Conservation (phyloP, 2,113 vertebrate genomes). For the Plecturocebus donacophilus region DNA sequence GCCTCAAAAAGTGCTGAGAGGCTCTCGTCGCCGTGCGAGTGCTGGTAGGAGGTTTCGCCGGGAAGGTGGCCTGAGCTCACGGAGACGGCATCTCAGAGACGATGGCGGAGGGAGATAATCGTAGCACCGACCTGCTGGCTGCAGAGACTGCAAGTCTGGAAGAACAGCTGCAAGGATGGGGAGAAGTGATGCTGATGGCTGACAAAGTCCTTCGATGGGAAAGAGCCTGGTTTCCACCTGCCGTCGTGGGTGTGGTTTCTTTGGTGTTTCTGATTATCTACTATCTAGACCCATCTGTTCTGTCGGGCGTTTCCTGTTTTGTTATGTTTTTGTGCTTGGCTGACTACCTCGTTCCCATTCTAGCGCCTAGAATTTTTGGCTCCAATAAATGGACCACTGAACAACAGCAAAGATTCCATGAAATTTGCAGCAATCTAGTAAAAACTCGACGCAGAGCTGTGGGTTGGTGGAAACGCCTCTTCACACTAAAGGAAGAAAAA, state of each 20-base stretch:
- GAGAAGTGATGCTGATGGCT: conserved; percentile 94
- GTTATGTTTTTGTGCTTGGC: conserved; percentile 97
- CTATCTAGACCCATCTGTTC: conserved; percentile 96
- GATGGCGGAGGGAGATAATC: conserved; percentile 87
- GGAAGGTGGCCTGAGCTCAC: fast-evolving
- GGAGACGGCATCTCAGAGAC: conserved; percentile 43
- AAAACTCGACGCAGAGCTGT: conserved; percentile 92
- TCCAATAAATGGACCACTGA: conserved; percentile 98
- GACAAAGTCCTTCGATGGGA: conserved; percentile 97
- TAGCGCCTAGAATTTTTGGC: conserved; percentile 96
- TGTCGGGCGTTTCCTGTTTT: conserved; percentile 94
- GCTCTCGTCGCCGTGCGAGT: fast-evolving
- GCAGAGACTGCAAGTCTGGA: conserved; percentile 95
- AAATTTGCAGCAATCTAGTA: conserved; percentile 96
- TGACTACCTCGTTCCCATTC: conserved; percentile 97
- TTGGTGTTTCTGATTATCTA: conserved; percentile 94
- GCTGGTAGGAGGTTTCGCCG: fast-evolving
- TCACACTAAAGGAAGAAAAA: conserved; percentile 95
- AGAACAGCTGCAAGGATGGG: conserved; percentile 97
- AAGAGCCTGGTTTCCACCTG: conserved; percentile 95
- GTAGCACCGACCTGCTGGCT: conserved; percentile 86
- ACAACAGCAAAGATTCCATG: conserved; percentile 98
- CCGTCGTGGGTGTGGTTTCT: conserved; percentile 88
- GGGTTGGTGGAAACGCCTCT: conserved; percentile 96
- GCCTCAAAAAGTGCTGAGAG: no score